A percentile compares a stretch with the other conserved stretches of the same genome.
phyloP scores from a whole-genome alignment of 2,113 vertebrate genomes.

The Chelonoidis abingdonii region DNA sequence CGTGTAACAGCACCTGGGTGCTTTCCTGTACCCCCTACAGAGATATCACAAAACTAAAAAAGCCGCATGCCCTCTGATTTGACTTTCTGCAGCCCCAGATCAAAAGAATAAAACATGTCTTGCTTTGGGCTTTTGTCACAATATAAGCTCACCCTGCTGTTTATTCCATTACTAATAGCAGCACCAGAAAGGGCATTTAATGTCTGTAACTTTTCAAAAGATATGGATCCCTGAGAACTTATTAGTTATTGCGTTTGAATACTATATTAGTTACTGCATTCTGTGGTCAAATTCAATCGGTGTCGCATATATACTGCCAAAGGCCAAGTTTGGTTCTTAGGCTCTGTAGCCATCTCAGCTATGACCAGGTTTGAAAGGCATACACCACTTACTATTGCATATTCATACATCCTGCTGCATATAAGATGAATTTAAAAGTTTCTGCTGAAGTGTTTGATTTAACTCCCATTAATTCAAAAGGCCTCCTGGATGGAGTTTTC shows the following conservation, averaged over 20 bases:
- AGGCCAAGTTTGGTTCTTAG: neutral
- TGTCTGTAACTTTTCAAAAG: neutral
- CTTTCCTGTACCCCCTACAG: neutral
- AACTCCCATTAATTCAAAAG: neutral
- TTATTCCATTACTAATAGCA: neutral
- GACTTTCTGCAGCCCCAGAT: neutral
- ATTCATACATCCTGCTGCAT: accelerated
- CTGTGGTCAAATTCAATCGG: neutral
- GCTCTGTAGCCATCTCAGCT: neutral
- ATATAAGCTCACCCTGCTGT: accelerated
- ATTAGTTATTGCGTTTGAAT: neutral
- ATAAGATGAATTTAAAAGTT: neutral
- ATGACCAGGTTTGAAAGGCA: neutral
- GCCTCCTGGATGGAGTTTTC: neutral
- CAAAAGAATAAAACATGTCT: neutral
- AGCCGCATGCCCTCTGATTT: neutral
- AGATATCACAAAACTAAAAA: slow-evolving; percentile 23
- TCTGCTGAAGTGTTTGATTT: accelerated
- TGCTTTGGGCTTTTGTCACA: neutral
- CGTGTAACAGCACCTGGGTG: slow-evolving; percentile 49
- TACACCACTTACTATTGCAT: accelerated
- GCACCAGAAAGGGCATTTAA: neutral
- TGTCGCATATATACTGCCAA: neutral
- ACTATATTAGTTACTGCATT: neutral
- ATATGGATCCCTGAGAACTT: neutral